These are phyloP conservation scores for Struthio camelus DNA, from an alignment of 2,113 vertebrate species.

Conservation along the genomic window DNA sequence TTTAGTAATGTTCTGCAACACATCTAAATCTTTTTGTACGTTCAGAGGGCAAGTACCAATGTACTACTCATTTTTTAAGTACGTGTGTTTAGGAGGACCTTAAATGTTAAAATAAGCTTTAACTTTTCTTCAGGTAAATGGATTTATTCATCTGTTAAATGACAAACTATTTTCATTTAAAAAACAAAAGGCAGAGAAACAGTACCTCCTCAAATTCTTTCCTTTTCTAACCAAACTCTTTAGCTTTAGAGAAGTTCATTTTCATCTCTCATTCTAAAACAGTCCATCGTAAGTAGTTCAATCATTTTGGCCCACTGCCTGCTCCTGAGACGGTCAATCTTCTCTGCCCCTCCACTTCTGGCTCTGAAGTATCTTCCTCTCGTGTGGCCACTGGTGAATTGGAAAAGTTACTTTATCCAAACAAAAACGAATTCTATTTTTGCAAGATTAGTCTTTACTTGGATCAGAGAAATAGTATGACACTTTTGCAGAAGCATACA, in stretches of 20 bases:
- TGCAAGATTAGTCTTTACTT: neutral
- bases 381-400: neutral
- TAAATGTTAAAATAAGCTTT: neutral
- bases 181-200: neutral
- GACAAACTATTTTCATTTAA: neutral
- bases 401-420: neutral
- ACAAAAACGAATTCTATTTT: neutral
- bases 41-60: neutral
- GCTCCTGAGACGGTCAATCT: neutral
- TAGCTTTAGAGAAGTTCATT: neutral
- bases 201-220: neutral
- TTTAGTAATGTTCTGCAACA: neutral
- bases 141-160: neutral
- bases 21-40: neutral
- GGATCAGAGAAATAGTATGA: neutral
- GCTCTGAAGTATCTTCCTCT: neutral
- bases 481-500: neutral
- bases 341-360: neutral
- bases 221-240: neutral
- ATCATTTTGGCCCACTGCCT: neutral
- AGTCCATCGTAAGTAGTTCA: neutral
- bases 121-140: neutral
- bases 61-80: neutral
- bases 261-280: neutral
- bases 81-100: neutral